Base-by-base conservation (phyloP, 1,140 invertebrate species). In the Drosophila athabasca region DNA sequence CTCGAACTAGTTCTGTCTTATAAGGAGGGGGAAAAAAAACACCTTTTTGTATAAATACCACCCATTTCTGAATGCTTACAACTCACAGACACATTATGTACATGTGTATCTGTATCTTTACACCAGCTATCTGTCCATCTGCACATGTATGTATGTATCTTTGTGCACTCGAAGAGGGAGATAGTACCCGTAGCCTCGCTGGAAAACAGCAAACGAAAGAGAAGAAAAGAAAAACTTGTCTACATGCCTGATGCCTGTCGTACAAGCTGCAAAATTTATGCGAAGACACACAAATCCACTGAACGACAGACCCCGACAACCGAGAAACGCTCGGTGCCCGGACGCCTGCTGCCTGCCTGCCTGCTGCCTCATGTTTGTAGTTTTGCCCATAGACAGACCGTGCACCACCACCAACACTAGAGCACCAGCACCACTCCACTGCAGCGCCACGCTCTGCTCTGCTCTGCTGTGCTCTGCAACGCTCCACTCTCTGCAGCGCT, bases 221-320 rank as follows among this genome's bases (percentile, higher is more conserved):
- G 61, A 67, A 19, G 17, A 44, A 41, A 51, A 69, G 51, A 76
- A 88, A 82, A 88, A 89, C 83, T 79, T 87, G 83, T 87, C 79
- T 88, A 79, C 83, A 83, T 61, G 24, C 4, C 24, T 26, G 24
- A 26, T 26, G 79, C 59, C 77, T 85, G 73, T 85, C 82, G 70
- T 74, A 87, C 83, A 83, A 83, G 83, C 84, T 82, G 81, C 82
- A 90, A 87, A 90, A 90, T 88, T 90, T 90, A 90, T 90, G 88
- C 88, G 82, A 90, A 90, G 88, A 75, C 88, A 90, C 88, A 90
- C 82, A 90, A 90, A 90, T 90, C 88, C 83, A 90, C 73, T 90
- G 88, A 90, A 90, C 88, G 88, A 88, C 76, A 82, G 79, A 88
- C 83, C 35, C 35, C 82, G 78, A 85, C 78, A 75, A 62, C 79